Evolutionary conservation across 2,113 vertebrate genomes (phyloP), one percentile per base, ranked within the genome.

Genomic region (Hippopotamus amphibius): DNA sequence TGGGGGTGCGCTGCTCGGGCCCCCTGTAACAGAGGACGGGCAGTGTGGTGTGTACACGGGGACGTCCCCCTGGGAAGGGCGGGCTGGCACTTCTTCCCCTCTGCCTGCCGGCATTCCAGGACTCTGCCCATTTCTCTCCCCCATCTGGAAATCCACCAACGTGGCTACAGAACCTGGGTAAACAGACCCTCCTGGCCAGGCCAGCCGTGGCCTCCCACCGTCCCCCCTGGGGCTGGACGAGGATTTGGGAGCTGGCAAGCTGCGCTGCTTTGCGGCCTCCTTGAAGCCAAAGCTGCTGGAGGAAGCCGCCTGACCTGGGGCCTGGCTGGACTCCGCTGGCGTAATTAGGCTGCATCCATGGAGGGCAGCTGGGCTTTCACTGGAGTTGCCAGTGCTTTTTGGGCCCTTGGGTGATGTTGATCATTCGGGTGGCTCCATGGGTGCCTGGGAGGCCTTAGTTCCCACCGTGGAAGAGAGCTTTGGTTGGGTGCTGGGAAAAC

Each of bases 391-490:
- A 1, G 30, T n/a, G 33, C 77, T 76, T 30, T 68, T 59, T 2
- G 1, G 76, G 82, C 65, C 92, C 87, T 41, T 69, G 61, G 71
- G 92, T 26, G 11, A 65, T 71, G 87, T 28, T 10, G 28, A 71
- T 19, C 30, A 55, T n/a, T 41, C 21, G 37, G 8, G 22, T 24
- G 37, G 55, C 3, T 68, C 33, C 68, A 17, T 46, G 69, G 59
- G 37, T 46, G 57, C 41, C 59, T 4, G 30, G 30, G 41, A 61
- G 88, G 89, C 87, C 59, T 85, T 50, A 0, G 63, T 79, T 96
- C 85, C 85, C 96, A 95, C 30, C 88, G 97, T 95, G 88, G 95
- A 96, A 94, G 77, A 80, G 63, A 50, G 79, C 80, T 74, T 14
- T 0, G 2, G 9, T 50, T 16, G 50, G 30, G 24, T 7, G 15